Base-by-base conservation (phyloP, 1,140 invertebrate species). In the Papilio polyxenes region DNA sequence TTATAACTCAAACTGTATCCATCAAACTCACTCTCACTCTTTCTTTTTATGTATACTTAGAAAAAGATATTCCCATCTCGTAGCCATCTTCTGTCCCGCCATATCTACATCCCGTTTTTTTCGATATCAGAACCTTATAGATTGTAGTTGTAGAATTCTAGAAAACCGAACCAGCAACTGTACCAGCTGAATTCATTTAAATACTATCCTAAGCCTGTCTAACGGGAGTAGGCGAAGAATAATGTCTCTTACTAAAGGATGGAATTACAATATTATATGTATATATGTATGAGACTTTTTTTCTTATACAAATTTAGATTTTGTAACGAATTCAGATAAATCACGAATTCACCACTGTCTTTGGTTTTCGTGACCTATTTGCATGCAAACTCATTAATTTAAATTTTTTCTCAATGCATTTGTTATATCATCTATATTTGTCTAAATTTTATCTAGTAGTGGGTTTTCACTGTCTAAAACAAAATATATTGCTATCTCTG, bases 141-240 rank as follows among this genome's bases (percentile, higher is more conserved):
- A 7, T 59, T 8, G n/a, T 17, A 59, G 17, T 59, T 59, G 8
- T n/a, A 59, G n/a, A 59, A 59, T 59, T 17, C 0, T 20, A 59
- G 15, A n/a, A 20, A 59, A 59, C 7, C 56, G 8, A 59, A 56
- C 6, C 17, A 20, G 56, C 4, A 59, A 59, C n/a, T 0, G n/a
- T 59, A 17, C 56, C 17, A 59, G 15, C 17, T n/a, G 4, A 59
- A 59, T 59, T n/a, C n/a, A 59, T 59, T 20, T 20, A 62, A 62
- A 62, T 62, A 62, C 20, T 62, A 20, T 59, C 17, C n/a, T 62
- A 20, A 20, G 59, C 59, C 17, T 17, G n/a, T 62, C n/a, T 62
- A 62, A 10, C 56, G 56, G n/a, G 59, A 20, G 59, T 62, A 62
- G 59, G 7, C 59, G 59, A 62, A 62, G 59, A 62, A 62, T 62